phyloP scores from a whole-genome alignment of 1,140 invertebrate genomes.

The Monomorium pharaonis region DNA sequence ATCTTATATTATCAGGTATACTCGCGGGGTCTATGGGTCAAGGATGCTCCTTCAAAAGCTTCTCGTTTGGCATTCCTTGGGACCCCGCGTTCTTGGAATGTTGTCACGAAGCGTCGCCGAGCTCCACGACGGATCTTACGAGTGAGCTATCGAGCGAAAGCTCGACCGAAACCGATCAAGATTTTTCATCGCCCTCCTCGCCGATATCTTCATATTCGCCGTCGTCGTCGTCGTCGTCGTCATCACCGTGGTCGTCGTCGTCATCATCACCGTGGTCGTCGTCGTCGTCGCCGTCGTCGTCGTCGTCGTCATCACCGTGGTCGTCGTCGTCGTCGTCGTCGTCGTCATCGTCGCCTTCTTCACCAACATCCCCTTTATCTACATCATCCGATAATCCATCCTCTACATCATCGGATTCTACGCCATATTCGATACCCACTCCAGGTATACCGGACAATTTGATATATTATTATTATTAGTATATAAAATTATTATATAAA shows the following conservation, averaged over 20 bases:
- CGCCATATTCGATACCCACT: constrained; percentile 58
- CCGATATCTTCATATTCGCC: background rate
- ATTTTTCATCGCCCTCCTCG: constrained; percentile 12
- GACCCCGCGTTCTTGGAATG: constrained; percentile 86
- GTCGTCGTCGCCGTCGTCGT: background rate
- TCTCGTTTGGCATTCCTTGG: constrained; percentile 85
- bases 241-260: background rate
- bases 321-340: background rate
- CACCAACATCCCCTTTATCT: background rate
- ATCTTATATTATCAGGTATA: constrained; percentile 76
- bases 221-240: background rate
- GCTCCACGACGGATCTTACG: constrained; percentile 60
- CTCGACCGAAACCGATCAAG: constrained; percentile 49
- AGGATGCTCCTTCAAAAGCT: constrained; percentile 83
- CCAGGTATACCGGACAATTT: constrained; percentile 59
- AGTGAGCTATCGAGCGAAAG: constrained; percentile 40
- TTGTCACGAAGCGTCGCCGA: constrained; percentile 82
- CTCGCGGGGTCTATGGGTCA: constrained; percentile 83
- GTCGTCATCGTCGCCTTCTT: background rate
- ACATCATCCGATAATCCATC: background rate
- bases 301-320: background rate
- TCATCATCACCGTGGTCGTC: background rate
- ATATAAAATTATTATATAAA: too few relatives aligned
- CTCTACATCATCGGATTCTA: constrained; percentile 20
- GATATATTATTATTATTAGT: too few relatives aligned